Evolutionary conservation across 2,888 invertebrate genomes (phyloP), one percentile per base, ranked within the genome.

Genomic region (Ligdia adustata): DNA sequence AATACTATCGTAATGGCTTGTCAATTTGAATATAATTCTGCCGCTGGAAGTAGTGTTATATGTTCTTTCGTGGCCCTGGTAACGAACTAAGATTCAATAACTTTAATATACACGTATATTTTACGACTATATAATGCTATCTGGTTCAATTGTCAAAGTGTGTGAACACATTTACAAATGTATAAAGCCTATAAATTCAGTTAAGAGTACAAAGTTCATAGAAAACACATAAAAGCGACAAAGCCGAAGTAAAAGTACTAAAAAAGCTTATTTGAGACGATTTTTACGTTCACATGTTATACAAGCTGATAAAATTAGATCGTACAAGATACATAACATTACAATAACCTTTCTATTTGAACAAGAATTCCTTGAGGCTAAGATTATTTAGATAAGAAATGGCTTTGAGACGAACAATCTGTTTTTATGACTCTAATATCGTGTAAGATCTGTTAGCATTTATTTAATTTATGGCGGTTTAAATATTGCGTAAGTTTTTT

Each of bases 311-410:
- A 60, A 55, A 37, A 35, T 46, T 35, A 60, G 62, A 66, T 65
- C 42, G 47, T 52, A 53, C 41, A 14, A 44, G 65, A 66, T 66
- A 66, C 60, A 63, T 66, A 55, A 18, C 34, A 63, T 64, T 62
- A 66, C 57, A 66, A 62, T 62, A 55, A 60, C 53, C 54, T 64
- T 59, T 52, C 44, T 40, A 63, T 61, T 53, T 45, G 55, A 50
- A 54, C 52, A 57, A 44, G 55, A 59, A 33, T 55, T 55, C 56
- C 50, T 47, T 16, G 41, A 24, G 47, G 35, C 34, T 22, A 4
- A 28, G 48, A 49, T 49, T 38, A 18, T 34, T 38, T 6, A 42
- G 48, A 49, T 49, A 49, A 49, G 27, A 42, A 13, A 31, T 44
- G 33, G 34, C 18, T 11, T 24, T 31, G 20, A 38, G 41, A 32